Evolutionary conservation across 2,888 invertebrate species (phyloP).

Genomic region (Meteorus cinctellus): DNA sequence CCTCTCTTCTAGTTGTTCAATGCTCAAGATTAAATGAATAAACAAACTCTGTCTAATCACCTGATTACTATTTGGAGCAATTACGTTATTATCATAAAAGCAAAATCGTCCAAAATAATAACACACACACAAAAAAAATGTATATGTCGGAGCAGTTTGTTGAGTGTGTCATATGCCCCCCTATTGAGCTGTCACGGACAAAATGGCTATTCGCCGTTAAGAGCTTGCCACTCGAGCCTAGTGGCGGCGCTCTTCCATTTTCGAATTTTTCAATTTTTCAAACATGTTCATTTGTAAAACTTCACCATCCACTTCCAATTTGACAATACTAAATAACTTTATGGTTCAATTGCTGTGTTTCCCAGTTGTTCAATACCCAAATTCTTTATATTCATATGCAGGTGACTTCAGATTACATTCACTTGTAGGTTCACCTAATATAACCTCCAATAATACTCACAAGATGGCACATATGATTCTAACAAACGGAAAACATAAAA

Average conservation of each 20-base stretch:
- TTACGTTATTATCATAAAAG: background rate
- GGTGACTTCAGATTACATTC: constrained; percentile 6
- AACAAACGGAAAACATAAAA: background rate
- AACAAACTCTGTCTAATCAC: background rate
- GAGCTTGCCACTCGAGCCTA: constrained; percentile 75
- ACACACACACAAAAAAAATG: background rate
- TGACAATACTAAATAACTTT: constrained; percentile 19
- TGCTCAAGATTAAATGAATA: constrained; percentile 20
- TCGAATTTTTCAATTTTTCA: constrained; percentile 37
- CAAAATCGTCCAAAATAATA: background rate
- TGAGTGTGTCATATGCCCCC: constrained; percentile 43
- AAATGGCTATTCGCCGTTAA: constrained; percentile 79
- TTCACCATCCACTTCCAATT: constrained; percentile 25
- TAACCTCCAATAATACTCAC: constrained; percentile 48
- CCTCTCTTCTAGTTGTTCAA: constrained; percentile 25
- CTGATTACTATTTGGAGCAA: constrained; percentile 15
- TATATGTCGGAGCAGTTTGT: constrained; percentile 32
- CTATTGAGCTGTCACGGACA: constrained; percentile 77
- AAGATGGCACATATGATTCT: constrained; percentile 59
- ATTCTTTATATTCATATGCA: constrained; percentile 28
- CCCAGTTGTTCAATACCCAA: constrained; percentile 29
- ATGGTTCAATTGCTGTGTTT: background rate
- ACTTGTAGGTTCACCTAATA: constrained; percentile 27
- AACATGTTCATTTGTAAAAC: constrained; percentile 12
- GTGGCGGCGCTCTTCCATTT: constrained; percentile 71